Conservation (phyloP, 2,888 invertebrate species). For the Eupithecia abbreviata region DNA sequence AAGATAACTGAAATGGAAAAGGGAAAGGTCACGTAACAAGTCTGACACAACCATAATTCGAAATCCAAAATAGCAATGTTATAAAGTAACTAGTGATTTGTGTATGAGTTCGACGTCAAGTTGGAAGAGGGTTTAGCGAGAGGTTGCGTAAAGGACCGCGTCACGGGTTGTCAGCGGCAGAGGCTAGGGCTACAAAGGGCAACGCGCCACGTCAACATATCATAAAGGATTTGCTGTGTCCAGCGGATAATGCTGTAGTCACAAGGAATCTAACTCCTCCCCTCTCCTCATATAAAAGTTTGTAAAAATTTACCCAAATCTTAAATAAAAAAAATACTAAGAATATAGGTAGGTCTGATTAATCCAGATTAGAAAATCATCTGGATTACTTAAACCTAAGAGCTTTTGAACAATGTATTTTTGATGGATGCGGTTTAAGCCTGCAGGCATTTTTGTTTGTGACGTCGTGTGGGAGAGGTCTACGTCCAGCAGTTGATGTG, state of each 20-base stretch:
- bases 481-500: too few relatives aligned
- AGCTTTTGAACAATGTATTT: too few relatives aligned
- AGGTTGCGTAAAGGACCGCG: slow-evolving; percentile 71
- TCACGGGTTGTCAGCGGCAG: slow-evolving; percentile 76
- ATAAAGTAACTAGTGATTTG: slow-evolving; percentile 46
- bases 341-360: neutral
- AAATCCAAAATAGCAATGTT: slow-evolving; percentile 61
- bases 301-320: neutral
- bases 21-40: neutral
- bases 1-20: neutral
- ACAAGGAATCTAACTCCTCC: neutral
- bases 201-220: slow-evolving; percentile 58
- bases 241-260: slow-evolving; percentile 44
- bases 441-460: too few relatives aligned
- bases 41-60: slow-evolving; percentile 13
- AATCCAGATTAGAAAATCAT: too few relatives aligned
- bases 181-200: slow-evolving; percentile 67
- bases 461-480: too few relatives aligned
- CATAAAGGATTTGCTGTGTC: slow-evolving; percentile 72
- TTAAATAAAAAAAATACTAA: neutral
- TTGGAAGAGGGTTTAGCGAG: slow-evolving; percentile 64
- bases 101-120: slow-evolving; percentile 59
- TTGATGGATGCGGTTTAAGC: too few relatives aligned
- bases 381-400: too few relatives aligned
- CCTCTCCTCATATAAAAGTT: too few relatives aligned